A percentile compares a stretch with the other conserved stretches of the same genome.
Conservation (phyloP, 2,888 invertebrate genomes). For the Harmothoe impar region DNA sequence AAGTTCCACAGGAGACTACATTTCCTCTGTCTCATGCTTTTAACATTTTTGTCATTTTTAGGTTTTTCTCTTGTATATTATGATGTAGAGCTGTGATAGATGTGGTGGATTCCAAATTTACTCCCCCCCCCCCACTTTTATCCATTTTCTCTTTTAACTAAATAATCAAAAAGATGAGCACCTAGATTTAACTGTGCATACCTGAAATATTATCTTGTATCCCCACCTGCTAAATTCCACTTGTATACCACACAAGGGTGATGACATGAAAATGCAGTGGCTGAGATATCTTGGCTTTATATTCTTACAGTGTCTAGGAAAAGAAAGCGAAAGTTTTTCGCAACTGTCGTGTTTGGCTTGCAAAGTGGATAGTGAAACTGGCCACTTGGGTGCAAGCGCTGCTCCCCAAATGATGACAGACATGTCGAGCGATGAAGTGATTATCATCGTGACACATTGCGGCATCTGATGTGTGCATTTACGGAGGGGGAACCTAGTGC, state of each 20-base stretch:
- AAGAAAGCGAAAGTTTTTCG: neutral
- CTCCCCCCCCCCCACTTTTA: neutral
- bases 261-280: neutral
- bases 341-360: neutral
- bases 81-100: conserved; percentile 35
- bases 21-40: neutral
- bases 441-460: neutral
- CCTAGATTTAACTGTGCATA: neutral
- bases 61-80: neutral
- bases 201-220: neutral
- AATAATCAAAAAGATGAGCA: neutral
- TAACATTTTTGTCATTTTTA: neutral
- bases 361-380: neutral
- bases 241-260: conserved; percentile 14
- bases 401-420: conserved; percentile 3
- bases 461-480: neutral
- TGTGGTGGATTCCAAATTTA: conserved; percentile 3
- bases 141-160: neutral
- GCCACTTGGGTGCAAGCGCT: neutral
- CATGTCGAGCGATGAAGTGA: neutral
- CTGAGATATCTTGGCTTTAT: neutral
- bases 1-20: neutral
- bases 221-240: neutral
- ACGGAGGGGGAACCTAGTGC: conserved; percentile 36
- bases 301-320: conserved; percentile 4